Evolutionary conservation across 1,140 invertebrate genomes (phyloP).

Genomic region (Trichonephila clavata): DNA sequence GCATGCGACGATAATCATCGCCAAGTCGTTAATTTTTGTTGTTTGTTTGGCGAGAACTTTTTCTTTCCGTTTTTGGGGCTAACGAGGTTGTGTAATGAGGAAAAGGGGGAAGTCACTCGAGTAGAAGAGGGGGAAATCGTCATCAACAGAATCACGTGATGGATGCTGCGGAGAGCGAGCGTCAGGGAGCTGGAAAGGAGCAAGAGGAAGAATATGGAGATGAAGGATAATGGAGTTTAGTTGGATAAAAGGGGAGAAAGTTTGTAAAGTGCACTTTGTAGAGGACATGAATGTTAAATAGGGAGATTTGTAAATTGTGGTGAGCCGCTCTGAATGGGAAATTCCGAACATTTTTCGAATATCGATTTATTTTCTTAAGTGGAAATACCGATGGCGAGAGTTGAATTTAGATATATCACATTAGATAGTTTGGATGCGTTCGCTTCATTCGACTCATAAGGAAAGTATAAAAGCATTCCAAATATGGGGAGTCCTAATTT

Average conservation of each 20-base stretch:
- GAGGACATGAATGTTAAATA: slow-evolving; percentile 18
- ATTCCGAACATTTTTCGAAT: too few relatives aligned
- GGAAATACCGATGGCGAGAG: too few relatives aligned
- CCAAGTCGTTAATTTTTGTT: slow-evolving; percentile 25
- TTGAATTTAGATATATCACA: too few relatives aligned
- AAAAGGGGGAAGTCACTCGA: not conserved
- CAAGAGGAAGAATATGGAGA: not conserved
- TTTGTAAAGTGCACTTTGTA: not conserved
- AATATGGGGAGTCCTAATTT: too few relatives aligned
- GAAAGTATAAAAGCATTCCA: too few relatives aligned
- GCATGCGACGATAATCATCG: slow-evolving; percentile 11
- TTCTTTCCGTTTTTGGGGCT: not conserved
- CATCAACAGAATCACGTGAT: slow-evolving; percentile 13
- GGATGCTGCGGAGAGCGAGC: not conserved
- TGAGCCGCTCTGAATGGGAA: not conserved
- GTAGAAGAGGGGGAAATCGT: not conserved
- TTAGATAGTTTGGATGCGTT: too few relatives aligned
- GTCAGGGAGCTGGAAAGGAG: too few relatives aligned
- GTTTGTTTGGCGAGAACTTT: not conserved
- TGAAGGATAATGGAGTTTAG: slow-evolving; percentile 15
- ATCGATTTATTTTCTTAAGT: too few relatives aligned
- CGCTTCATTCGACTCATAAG: too few relatives aligned
- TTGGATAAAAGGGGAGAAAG: not conserved
- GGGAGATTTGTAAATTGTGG: not conserved
- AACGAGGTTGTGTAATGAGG: slow-evolving; percentile 54